These are phyloP conservation scores for Phorcus lineatus DNA, from an alignment of 2,888 invertebrate genomes.

Conservation along the genomic window DNA sequence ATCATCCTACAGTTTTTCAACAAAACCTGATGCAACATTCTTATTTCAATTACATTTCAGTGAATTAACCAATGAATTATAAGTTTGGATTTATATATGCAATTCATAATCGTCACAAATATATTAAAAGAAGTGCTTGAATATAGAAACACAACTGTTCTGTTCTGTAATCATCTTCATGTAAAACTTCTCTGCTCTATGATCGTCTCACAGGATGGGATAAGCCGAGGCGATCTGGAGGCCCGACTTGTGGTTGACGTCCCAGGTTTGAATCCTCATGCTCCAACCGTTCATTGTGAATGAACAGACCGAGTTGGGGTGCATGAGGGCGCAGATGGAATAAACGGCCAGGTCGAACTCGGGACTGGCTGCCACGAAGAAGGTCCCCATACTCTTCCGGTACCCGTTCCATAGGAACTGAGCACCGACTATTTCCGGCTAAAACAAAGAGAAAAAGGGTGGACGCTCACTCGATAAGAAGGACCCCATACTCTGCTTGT, in stretches of 20 bases:
- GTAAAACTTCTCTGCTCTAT: too few relatives aligned
- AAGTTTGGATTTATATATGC: too few relatives aligned
- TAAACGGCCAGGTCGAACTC: slow-evolving; percentile 93
- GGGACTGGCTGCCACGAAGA: slow-evolving; percentile 80
- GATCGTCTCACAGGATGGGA: slow-evolving; percentile 31
- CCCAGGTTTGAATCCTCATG: slow-evolving; percentile 83
- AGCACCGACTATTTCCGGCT: slow-evolving; percentile 51
- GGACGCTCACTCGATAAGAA: too few relatives aligned
- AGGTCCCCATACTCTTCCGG: slow-evolving; percentile 55
- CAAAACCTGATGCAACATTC: too few relatives aligned
- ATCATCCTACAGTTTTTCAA: too few relatives aligned
- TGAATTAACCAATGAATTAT: too few relatives aligned
- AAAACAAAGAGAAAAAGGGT: slow-evolving; percentile 28
- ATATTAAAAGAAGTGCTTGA: too few relatives aligned
- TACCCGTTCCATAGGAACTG: slow-evolving; percentile 55
- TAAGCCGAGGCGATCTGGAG: slow-evolving; percentile 57
- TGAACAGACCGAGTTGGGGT: slow-evolving; percentile 85
- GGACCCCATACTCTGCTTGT: too few relatives aligned
- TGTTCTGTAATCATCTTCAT: too few relatives aligned
- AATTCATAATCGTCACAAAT: too few relatives aligned
- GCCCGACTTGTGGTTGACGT: slow-evolving; percentile 51
- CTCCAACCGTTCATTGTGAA: slow-evolving; percentile 84
- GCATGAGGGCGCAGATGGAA: slow-evolving; percentile 88
- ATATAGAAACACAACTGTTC: too few relatives aligned
- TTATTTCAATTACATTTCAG: too few relatives aligned